Conservation (phyloP, 2,113 vertebrate species). For the Misgurnus anguillicaudatus region DNA sequence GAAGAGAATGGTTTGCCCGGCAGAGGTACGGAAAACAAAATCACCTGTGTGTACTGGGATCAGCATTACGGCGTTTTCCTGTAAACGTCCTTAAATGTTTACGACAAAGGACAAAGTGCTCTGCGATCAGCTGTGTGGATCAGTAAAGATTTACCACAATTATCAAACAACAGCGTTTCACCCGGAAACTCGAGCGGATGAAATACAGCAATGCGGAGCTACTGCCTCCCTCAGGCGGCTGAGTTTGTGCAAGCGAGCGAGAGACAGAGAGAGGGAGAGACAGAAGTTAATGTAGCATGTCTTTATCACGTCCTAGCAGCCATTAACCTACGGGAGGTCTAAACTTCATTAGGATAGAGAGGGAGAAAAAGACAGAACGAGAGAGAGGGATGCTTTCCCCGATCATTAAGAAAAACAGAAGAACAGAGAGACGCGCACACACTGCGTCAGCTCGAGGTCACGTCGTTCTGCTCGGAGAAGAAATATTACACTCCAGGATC, state of each 20-base stretch:
- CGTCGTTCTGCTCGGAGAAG: background rate
- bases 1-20: constrained; percentile 24
- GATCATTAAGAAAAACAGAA: constrained; percentile 16
- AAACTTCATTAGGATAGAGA: constrained; percentile 39
- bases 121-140: background rate
- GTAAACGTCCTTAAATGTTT: background rate
- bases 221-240: constrained; percentile 39
- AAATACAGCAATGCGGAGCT: constrained; percentile 34
- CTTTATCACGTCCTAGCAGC: constrained; percentile 37
- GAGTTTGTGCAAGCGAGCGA: background rate
- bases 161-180: background rate
- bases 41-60: background rate
- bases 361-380: background rate
- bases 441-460: constrained; percentile 7
- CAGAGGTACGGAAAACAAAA: constrained; percentile 39
- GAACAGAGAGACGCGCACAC: constrained; percentile 19
- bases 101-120: background rate
- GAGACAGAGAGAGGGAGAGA: background rate
- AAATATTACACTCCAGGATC: background rate
- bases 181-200: background rate
- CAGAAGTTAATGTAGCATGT: constrained; percentile 49
- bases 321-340: constrained; percentile 52
- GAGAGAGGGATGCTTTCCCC: background rate
- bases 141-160: constrained; percentile 6
- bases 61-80: background rate